These are phyloP conservation scores for Mayetiola destructor DNA, from an alignment of 2,888 invertebrate species.

Conservation along the genomic window DNA sequence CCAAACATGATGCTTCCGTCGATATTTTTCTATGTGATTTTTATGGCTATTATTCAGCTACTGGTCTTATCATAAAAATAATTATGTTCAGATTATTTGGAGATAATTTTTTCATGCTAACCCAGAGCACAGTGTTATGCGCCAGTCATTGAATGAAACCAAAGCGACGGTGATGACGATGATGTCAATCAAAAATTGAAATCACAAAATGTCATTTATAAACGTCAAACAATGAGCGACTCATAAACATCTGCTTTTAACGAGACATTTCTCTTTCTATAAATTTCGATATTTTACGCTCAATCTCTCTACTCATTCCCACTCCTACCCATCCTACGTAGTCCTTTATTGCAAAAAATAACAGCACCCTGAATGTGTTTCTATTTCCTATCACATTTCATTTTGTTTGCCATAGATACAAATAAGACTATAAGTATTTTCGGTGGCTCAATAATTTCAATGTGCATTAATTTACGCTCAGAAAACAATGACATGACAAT, in stretches of 20 bases:
- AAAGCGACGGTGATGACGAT: background rate
- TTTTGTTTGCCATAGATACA: too few relatives aligned
- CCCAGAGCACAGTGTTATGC: background rate
- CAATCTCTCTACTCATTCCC: too few relatives aligned
- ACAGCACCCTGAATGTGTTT: too few relatives aligned
- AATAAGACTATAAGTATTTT: too few relatives aligned
- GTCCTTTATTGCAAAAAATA: too few relatives aligned
- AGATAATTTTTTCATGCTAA: background rate
- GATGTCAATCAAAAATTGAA: constrained; percentile 12
- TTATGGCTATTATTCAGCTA: background rate
- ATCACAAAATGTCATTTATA: constrained; percentile 12
- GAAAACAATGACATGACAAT: too few relatives aligned
- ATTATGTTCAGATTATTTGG: constrained; percentile 10
- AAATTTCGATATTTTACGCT: too few relatives aligned
- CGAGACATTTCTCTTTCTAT: background rate
- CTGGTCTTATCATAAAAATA: constrained; percentile 4
- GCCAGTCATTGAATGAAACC: background rate
- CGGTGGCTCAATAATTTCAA: too few relatives aligned
- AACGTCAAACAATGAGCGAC: constrained; percentile 7
- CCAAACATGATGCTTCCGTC: background rate
- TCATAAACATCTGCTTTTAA: constrained; percentile 9
- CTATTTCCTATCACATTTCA: too few relatives aligned
- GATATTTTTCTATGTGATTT: background rate
- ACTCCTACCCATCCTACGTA: too few relatives aligned
- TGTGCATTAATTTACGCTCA: too few relatives aligned